Evolutionary conservation across 2,797 vertebrate genomes (phyloP).

Genomic region (Pelochelys cantorii): DNA sequence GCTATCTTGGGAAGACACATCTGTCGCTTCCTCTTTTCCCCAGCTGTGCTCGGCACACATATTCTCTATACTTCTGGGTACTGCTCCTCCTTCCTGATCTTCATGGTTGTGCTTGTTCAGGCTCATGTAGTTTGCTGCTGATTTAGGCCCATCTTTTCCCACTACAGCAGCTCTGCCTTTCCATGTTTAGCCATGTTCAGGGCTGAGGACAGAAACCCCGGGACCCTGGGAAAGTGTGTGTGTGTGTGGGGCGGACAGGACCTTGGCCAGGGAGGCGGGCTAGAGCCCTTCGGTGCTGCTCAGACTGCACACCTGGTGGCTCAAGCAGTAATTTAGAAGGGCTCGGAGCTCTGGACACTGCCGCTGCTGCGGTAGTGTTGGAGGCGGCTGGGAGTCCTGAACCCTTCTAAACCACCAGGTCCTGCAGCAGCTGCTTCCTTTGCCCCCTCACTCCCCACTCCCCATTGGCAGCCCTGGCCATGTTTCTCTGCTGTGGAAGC

Average conservation of each 20-base stretch:
- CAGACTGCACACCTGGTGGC: too few species aligned
- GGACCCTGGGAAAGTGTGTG: too few species aligned
- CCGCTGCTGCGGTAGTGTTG: too few species aligned
- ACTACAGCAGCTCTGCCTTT: neutral
- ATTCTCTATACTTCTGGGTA: neutral
- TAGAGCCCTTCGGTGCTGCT: too few species aligned
- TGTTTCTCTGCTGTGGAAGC: neutral
- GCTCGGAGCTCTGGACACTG: too few species aligned
- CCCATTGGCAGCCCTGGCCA: neutral
- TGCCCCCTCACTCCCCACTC: neutral
- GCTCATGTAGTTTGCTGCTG: neutral
- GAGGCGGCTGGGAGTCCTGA: too few species aligned
- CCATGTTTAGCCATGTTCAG: neutral
- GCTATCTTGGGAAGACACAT: neutral
- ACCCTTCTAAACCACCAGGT: too few species aligned
- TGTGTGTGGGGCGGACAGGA: too few species aligned
- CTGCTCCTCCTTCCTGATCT: neutral
- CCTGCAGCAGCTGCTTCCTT: too few species aligned
- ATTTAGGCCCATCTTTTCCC: neutral
- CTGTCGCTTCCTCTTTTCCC: neutral
- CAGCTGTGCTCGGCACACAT: rapidly evolving
- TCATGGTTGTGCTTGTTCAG: neutral
- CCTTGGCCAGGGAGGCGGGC: too few species aligned
- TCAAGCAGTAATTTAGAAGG: too few species aligned
- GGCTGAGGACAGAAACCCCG: too few species aligned